Evolutionary conservation across 2,888 invertebrate species (phyloP).

Genomic region (Urechis unicinctus): DNA sequence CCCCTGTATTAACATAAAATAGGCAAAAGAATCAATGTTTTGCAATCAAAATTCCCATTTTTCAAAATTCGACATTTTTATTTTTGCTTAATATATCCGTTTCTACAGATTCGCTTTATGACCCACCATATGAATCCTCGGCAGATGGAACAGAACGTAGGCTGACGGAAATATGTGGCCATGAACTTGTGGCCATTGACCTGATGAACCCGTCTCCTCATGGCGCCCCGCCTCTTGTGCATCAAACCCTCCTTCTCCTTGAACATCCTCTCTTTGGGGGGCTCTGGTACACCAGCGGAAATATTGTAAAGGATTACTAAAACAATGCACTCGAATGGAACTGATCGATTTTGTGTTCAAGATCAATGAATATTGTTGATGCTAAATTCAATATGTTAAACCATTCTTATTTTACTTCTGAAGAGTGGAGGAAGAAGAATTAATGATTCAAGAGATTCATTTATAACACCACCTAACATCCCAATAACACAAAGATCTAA

Average conservation of each 20-base stretch:
- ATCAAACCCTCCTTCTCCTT: conserved; percentile 84
- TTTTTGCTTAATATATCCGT: neutral
- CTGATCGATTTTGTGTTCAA: too few relatives aligned
- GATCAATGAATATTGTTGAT: too few relatives aligned
- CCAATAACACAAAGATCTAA: too few relatives aligned
- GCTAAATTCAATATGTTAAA: too few relatives aligned
- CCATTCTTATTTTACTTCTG: too few relatives aligned
- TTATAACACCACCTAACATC: too few relatives aligned
- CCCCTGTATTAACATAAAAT: too few relatives aligned
- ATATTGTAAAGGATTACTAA: too few relatives aligned
- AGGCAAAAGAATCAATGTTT: neutral
- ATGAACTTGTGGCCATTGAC: conserved; percentile 98
- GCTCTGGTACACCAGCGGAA: conserved; percentile 14
- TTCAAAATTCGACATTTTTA: neutral
- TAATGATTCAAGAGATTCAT: too few relatives aligned
- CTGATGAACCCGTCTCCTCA: conserved; percentile 96
- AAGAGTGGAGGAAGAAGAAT: too few relatives aligned
- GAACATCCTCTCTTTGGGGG: conserved; percentile 63
- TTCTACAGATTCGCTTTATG: too few relatives aligned
- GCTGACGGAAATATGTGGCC: conserved; percentile 97
- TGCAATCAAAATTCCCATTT: neutral
- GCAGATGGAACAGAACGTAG: conserved; percentile 99
- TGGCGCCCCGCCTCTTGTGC: conserved; percentile 92
- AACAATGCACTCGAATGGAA: too few relatives aligned
- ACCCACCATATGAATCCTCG: conserved; percentile 94